Percentiles rank a stretch among this genome's conserved stretches.
phyloP scores from a whole-genome alignment of 2,113 vertebrate species.

The Labrus mixtus region DNA sequence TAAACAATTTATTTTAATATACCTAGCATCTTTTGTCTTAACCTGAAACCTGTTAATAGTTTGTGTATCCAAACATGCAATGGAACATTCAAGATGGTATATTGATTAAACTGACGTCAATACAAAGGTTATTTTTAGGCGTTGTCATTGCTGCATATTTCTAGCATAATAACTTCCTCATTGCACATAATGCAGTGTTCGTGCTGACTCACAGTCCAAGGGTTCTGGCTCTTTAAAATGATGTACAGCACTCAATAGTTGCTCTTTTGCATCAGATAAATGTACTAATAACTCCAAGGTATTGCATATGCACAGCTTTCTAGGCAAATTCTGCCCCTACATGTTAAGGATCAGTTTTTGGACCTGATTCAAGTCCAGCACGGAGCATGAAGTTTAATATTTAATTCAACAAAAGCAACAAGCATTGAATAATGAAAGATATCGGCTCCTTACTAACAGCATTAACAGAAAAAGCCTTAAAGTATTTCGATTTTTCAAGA shows the following conservation, averaged over 20 bases:
- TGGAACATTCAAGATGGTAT: not conserved
- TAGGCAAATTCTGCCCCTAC: not conserved
- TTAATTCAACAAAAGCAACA: slow-evolving; percentile 23
- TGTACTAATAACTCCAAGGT: not conserved
- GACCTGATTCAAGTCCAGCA: slow-evolving; percentile 14
- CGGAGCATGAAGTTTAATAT: slow-evolving; percentile 30
- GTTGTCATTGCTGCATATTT: slow-evolving; percentile 15
- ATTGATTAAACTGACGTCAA: not conserved
- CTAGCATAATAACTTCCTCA: slow-evolving; percentile 5
- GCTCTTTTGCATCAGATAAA: not conserved
- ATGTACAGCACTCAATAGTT: not conserved
- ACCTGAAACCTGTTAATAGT: too few species aligned
- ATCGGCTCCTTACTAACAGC: not conserved
- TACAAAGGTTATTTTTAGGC: slow-evolving; percentile 8
- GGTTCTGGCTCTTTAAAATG: slow-evolving; percentile 11
- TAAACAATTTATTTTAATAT: not conserved
- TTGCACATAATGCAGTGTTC: not conserved
- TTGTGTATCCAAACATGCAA: not conserved
- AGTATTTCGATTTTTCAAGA: not conserved
- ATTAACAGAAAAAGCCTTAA: not conserved
- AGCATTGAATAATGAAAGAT: not conserved
- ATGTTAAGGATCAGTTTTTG: slow-evolving; percentile 1
- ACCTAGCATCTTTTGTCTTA: too few species aligned
- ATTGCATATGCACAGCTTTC: not conserved
- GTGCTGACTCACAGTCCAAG: slow-evolving; percentile 33